Evolutionary conservation across 2,888 invertebrate species (phyloP).

Genomic region (Alviniconcha strummeri): DNA sequence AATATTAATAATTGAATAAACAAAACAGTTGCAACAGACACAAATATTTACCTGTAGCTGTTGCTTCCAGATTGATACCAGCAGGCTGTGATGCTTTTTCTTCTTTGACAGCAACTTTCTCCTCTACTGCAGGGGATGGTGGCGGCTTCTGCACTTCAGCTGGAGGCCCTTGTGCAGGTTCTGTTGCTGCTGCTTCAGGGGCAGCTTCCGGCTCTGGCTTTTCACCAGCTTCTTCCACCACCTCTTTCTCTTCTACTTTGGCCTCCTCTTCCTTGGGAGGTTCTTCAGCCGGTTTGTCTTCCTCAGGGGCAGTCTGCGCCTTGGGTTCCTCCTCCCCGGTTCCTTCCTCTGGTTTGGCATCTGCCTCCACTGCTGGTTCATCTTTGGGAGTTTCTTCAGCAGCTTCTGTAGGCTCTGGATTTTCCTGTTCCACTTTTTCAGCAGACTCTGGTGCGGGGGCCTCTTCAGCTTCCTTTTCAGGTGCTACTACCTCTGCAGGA

Average conservation of each 20-base stretch:
- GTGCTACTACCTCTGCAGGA: conserved; percentile 35
- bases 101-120: conserved; percentile 24
- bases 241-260: conserved; percentile 26
- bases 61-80: conserved; percentile 57
- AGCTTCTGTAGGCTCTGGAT: not conserved
- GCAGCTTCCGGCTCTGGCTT: conserved; percentile 1
- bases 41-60: conserved; percentile 53
- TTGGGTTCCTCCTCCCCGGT: conserved; percentile 21
- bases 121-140: conserved; percentile 13
- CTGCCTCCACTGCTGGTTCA: conserved; percentile 35
- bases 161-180: conserved; percentile 30
- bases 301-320: conserved; percentile 7
- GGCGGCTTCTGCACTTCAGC: conserved; percentile 28
- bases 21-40: no score
- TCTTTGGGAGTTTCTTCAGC: conserved; percentile 31
- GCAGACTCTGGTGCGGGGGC: not conserved
- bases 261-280: conserved; percentile 18
- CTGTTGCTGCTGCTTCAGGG: conserved; percentile 26
- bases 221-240: not conserved
- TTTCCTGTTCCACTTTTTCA: not conserved
- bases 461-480: conserved; percentile 5
- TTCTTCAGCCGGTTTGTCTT: conserved; percentile 36
- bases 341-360: not conserved
- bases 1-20: no score
- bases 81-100: conserved; percentile 26